Conservation (phyloP, 1,140 invertebrate genomes). For the Solenopsis fugax region DNA sequence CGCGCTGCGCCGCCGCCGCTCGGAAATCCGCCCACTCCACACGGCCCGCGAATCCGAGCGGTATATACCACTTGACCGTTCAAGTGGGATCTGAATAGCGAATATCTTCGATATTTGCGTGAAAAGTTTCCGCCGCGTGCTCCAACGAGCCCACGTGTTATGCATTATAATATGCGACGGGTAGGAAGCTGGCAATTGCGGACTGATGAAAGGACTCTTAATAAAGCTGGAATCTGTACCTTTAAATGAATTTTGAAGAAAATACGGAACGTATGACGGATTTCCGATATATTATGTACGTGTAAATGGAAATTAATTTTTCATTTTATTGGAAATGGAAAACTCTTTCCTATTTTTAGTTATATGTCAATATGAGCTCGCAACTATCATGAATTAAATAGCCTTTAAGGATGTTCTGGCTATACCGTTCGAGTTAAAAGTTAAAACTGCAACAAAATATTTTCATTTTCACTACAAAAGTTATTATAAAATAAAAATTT, state of each 20-base stretch:
- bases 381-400: not conserved
- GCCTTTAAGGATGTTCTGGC: too few species aligned
- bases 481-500: too few species aligned
- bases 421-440: too few species aligned
- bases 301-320: not conserved
- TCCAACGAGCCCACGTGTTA: slow-evolving; percentile 27
- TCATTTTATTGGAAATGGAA: not conserved
- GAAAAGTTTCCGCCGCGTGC: slow-evolving; percentile 39
- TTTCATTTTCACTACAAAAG: too few species aligned
- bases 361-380: not conserved
- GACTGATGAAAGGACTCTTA: not conserved
- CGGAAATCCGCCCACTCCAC: slow-evolving; percentile 48
- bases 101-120: slow-evolving; percentile 65
- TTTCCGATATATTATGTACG: not conserved
- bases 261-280: not conserved
- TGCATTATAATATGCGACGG: not conserved
- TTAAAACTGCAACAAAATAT: too few species aligned
- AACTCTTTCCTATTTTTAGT: not conserved
- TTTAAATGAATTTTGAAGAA: not conserved
- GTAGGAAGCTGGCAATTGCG: not conserved
- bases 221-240: not conserved
- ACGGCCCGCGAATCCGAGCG: slow-evolving; percentile 51
- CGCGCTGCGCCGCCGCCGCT: not conserved
- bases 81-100: slow-evolving; percentile 57
- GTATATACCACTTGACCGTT: slow-evolving; percentile 68